A percentile compares a stretch with the other conserved stretches of the same genome.
Evolutionary conservation across 2,888 invertebrate genomes (phyloP).

Genomic region (Chloroclystis v-ata): DNA sequence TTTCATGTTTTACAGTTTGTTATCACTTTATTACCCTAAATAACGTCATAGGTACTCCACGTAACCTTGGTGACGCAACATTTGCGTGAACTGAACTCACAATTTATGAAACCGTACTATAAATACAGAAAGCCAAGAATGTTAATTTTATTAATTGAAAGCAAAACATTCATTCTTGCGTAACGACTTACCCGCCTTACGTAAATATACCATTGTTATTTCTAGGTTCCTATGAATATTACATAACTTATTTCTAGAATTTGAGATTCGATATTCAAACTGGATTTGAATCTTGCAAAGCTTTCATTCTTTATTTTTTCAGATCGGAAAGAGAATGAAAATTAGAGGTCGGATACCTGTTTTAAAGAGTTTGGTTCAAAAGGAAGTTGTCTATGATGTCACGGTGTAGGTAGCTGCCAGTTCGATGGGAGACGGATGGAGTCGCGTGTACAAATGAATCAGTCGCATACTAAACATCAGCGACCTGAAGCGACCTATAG

Average conservation of each 20-base stretch:
- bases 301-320: slow-evolving; percentile 19
- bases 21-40: too few relatives aligned
- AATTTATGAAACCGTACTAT: slow-evolving; percentile 20
- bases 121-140: slow-evolving; percentile 19
- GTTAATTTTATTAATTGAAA: slow-evolving; percentile 25
- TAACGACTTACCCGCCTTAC: slow-evolving; percentile 6
- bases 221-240: slow-evolving; percentile 10
- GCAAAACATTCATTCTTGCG: slow-evolving; percentile 17
- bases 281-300: slow-evolving; percentile 7
- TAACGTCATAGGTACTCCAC: slow-evolving; percentile 9
- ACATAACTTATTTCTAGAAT: slow-evolving; percentile 13
- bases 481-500: slow-evolving; percentile 65
- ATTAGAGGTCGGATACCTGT: slow-evolving; percentile 14
- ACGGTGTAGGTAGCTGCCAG: slow-evolving; percentile 32
- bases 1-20: not conserved
- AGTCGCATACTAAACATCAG: slow-evolving; percentile 56
- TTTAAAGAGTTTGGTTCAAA: not conserved
- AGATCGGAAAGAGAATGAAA: slow-evolving; percentile 22
- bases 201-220: slow-evolving; percentile 12
- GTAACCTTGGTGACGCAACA: slow-evolving; percentile 24
- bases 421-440: slow-evolving; percentile 67
- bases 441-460: slow-evolving; percentile 66
- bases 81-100: slow-evolving; percentile 24
- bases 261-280: slow-evolving; percentile 15
- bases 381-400: slow-evolving; percentile 37